Conservation (phyloP, 2,888 invertebrate species). For the Eupithecia centaureata region DNA sequence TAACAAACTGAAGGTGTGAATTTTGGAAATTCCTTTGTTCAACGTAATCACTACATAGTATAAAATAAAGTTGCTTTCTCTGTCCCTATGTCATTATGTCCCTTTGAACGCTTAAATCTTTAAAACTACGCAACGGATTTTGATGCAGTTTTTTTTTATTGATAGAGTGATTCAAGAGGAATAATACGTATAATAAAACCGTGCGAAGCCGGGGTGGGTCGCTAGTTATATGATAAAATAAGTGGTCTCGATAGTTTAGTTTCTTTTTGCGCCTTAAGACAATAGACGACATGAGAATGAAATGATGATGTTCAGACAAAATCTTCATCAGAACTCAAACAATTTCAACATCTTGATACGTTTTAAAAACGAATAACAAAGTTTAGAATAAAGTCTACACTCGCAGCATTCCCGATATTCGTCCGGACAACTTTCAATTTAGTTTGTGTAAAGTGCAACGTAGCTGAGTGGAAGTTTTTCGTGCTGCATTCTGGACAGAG, state of each 20-base stretch:
- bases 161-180: too few species aligned
- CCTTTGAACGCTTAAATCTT: too few species aligned
- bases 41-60: too few species aligned
- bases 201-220: too few species aligned
- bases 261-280: neutral
- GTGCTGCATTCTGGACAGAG: neutral
- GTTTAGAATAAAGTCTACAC: neutral
- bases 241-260: neutral
- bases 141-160: too few species aligned
- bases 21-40: too few species aligned
- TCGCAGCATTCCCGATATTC: constrained; percentile 6
- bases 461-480: neutral
- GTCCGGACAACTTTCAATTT: neutral
- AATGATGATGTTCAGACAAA: neutral
- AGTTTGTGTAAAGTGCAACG: neutral
- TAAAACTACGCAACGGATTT: too few species aligned
- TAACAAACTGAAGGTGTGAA: too few species aligned
- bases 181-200: too few species aligned
- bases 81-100: too few species aligned
- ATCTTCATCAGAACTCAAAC: neutral
- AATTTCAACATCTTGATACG: neutral
- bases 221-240: too few species aligned
- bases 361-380: neutral
- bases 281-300: neutral
- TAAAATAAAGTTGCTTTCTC: too few species aligned